Evolutionary conservation across 2,797 vertebrate species (phyloP).

Genomic region (Lophotriccus pileatus): DNA sequence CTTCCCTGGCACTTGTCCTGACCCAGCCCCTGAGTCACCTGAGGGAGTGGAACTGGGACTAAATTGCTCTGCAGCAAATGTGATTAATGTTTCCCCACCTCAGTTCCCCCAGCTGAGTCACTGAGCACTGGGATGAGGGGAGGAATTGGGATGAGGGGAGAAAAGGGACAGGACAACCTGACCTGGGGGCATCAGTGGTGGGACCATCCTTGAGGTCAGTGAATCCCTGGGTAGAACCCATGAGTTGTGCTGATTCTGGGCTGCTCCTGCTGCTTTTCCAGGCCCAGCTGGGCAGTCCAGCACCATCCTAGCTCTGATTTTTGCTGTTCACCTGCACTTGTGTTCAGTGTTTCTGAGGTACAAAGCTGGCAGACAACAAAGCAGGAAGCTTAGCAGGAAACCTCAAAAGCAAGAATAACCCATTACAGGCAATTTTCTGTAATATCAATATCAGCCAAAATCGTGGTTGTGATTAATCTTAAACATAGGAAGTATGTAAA

Average conservation of each 20-base stretch:
- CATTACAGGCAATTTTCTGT: neutral
- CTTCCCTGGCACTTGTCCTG: neutral
- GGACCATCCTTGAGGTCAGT: neutral
- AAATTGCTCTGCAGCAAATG: neutral
- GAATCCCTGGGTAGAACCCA: neutral
- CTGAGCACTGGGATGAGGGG: neutral
- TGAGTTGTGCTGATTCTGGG: neutral
- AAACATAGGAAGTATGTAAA: neutral
- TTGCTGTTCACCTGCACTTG: neutral
- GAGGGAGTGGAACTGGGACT: neutral
- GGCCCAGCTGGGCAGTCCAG: neutral
- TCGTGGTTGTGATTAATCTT: neutral
- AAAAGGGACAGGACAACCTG: fast-evolving
- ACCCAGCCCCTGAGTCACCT: neutral
- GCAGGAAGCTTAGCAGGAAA: neutral
- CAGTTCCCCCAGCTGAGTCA: neutral
- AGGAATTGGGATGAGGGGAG: neutral
- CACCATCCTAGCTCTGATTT: neutral
- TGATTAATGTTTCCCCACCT: neutral
- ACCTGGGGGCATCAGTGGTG: neutral
- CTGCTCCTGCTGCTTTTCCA: neutral
- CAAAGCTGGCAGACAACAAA: neutral
- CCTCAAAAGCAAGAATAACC: neutral
- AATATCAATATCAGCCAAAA: neutral
- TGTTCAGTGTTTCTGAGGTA: neutral